Conservation (phyloP, 1,140 invertebrate genomes). For the Coboldia fuscipes region DNA sequence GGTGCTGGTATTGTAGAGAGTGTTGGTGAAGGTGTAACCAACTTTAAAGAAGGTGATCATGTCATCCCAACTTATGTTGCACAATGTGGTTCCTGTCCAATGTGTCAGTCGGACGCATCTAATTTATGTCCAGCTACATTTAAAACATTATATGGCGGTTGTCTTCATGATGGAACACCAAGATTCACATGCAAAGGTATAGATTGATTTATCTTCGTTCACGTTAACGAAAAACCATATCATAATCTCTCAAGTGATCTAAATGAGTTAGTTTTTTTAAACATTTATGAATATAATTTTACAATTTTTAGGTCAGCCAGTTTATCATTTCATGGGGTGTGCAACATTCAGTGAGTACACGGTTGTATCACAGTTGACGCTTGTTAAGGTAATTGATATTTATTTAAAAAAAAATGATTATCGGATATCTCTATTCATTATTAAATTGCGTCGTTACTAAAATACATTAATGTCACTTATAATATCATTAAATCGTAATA, state of each 20-base stretch:
- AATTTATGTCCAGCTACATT: slow-evolving; percentile 26
- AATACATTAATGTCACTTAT: too few relatives aligned
- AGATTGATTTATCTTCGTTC: slow-evolving; percentile 23
- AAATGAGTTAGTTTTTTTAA: too few relatives aligned
- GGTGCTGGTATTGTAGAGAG: slow-evolving; percentile 29
- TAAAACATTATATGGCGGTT: slow-evolving; percentile 16
- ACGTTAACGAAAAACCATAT: too few relatives aligned
- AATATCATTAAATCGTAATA: background rate
- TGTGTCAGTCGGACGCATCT: slow-evolving; percentile 16
- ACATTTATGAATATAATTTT: background rate
- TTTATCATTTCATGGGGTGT: slow-evolving; percentile 92
- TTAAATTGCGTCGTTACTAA: too few relatives aligned
- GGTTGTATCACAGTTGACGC: slow-evolving; percentile 86
- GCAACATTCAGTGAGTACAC: slow-evolving; percentile 92
- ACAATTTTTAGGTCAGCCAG: background rate
- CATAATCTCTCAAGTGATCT: too few relatives aligned
- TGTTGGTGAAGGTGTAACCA: slow-evolving; percentile 20
- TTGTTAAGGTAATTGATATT: slow-evolving; percentile 45
- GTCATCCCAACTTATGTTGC: slow-evolving; percentile 29
- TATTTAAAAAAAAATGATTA: background rate
- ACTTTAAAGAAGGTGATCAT: slow-evolving; percentile 21
- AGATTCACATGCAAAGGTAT: slow-evolving; percentile 25
- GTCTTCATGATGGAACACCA: slow-evolving; percentile 31
- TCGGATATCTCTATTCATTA: background rate
- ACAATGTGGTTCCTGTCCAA: slow-evolving; percentile 29